These are phyloP conservation scores for Amphilophus citrinellus DNA, from an alignment of 2,113 vertebrate genomes.

Conservation along the genomic window DNA sequence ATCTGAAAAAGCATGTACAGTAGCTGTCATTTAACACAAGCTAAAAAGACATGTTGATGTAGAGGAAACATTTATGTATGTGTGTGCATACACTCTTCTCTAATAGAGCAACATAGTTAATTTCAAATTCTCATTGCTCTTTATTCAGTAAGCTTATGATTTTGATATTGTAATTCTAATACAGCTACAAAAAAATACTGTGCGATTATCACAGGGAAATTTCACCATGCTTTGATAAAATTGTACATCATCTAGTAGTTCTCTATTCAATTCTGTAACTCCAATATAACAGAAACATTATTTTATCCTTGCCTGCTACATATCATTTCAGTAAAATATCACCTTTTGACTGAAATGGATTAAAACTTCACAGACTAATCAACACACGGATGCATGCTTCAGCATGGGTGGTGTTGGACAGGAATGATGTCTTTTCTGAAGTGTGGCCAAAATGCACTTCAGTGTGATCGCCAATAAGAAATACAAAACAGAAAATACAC, in stretches of 20 bases:
- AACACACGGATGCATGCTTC: background rate
- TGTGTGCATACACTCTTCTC: background rate
- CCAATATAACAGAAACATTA: background rate
- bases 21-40: background rate
- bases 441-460: background rate
- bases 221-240: background rate
- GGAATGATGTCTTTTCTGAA: background rate
- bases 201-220: background rate
- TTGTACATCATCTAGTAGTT: background rate
- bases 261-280: background rate
- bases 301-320: background rate
- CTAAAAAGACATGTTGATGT: background rate
- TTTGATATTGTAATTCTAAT: background rate
- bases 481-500: background rate
- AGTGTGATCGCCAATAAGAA: background rate
- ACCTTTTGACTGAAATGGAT: background rate
- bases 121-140: background rate
- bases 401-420: background rate
- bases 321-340: conserved; percentile 1
- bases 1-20: background rate
- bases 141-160: background rate
- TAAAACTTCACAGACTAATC: background rate
- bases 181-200: background rate
- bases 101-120: background rate
- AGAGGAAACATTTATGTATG: background rate